Conservation (phyloP, 2,888 invertebrate species). For the Athripsodes cinereus region DNA sequence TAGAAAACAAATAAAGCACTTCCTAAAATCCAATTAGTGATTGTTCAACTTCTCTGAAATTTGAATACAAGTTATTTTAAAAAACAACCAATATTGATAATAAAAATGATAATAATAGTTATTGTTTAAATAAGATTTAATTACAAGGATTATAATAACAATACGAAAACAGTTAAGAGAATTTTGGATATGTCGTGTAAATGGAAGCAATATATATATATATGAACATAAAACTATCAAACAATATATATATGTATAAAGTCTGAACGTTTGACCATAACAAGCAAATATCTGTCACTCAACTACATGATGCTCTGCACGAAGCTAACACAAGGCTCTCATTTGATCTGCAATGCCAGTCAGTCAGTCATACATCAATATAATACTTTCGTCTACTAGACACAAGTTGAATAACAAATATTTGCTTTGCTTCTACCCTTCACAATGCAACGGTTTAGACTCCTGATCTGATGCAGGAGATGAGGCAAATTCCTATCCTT, state of each 20-base stretch:
- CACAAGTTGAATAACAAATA: too few relatives aligned
- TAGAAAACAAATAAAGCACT: not conserved
- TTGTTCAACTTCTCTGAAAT: slow-evolving; percentile 2
- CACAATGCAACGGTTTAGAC: too few relatives aligned
- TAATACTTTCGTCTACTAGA: too few relatives aligned
- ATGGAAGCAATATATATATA: not conserved
- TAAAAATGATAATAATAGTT: not conserved
- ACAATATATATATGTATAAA: not conserved
- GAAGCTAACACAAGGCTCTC: too few relatives aligned
- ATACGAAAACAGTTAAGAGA: not conserved
- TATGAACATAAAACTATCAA: not conserved
- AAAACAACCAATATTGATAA: slow-evolving; percentile 1
- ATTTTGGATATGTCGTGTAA: not conserved
- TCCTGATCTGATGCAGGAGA: too few relatives aligned
- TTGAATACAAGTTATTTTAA: slow-evolving; percentile 2
- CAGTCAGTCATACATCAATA: too few relatives aligned
- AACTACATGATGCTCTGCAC: too few relatives aligned
- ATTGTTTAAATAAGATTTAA: not conserved
- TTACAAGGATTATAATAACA: slow-evolving; percentile 1
- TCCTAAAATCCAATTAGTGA: slow-evolving; percentile 2
- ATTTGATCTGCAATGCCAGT: too few relatives aligned
- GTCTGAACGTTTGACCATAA: too few relatives aligned
- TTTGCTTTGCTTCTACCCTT: too few relatives aligned
- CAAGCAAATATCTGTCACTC: too few relatives aligned
- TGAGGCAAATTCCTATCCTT: too few relatives aligned